A percentile compares a stretch with the other conserved stretches of the same genome.
Conservation (phyloP, 2,797 vertebrate genomes). For the Rhinichthys osculus region DNA sequence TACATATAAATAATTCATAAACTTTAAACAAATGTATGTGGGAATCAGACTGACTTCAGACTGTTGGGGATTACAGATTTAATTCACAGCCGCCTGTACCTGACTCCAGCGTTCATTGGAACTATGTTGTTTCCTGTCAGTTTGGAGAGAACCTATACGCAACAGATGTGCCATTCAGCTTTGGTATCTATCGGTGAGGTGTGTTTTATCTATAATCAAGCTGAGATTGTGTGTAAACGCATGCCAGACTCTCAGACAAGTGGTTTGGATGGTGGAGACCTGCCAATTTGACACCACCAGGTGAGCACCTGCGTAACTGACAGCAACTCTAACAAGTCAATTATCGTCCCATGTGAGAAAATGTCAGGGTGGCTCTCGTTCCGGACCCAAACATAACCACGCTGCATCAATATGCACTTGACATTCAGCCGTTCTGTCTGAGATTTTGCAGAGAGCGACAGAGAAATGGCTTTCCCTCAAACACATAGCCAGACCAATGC, state of each 20-base stretch:
- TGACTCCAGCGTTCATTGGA: not conserved
- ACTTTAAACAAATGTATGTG: constrained; percentile 38
- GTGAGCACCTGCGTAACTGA: constrained; percentile 50
- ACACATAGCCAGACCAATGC: constrained; percentile 19
- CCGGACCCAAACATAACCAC: not conserved
- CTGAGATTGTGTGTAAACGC: constrained; percentile 27
- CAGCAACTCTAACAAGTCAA: constrained; percentile 60
- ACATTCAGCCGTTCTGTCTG: constrained; percentile 43
- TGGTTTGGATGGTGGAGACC: constrained; percentile 34
- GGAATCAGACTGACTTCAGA: constrained; percentile 34
- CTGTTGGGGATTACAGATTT: constrained; percentile 29
- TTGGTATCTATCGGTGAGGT: not conserved
- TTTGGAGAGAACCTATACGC: not conserved
- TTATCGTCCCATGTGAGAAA: constrained; percentile 50
- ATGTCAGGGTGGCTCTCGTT: constrained; percentile 41
- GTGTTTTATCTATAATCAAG: constrained; percentile 12
- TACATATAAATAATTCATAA: constrained; percentile 51
- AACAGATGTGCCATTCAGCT: constrained; percentile 4
- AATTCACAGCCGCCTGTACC: constrained; percentile 2
- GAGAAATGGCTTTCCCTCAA: constrained; percentile 23
- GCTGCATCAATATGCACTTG: constrained; percentile 39
- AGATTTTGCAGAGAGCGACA: not conserved
- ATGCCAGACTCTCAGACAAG: not conserved
- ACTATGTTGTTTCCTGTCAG: not conserved
- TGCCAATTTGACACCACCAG: constrained; percentile 52